These are phyloP conservation scores for Lipophrys pholis DNA, from an alignment of 2,113 vertebrate species.

Conservation along the genomic window DNA sequence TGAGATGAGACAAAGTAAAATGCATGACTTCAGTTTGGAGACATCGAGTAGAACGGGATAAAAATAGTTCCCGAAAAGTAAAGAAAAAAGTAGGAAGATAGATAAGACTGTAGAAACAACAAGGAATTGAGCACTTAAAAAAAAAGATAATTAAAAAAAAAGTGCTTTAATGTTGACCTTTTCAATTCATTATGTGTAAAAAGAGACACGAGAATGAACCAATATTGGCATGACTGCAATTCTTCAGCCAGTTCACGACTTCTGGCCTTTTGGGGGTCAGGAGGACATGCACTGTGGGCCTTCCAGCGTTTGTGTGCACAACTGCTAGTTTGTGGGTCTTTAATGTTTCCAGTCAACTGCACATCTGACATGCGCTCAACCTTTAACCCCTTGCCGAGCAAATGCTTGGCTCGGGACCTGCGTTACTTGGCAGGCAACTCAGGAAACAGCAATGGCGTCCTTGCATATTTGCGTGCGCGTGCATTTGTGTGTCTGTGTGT, in stretches of 20 bases:
- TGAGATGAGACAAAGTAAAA: not conserved
- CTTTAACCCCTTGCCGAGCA: slow-evolving; percentile 51
- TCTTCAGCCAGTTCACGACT: slow-evolving; percentile 38
- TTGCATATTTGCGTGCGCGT: slow-evolving; percentile 30
- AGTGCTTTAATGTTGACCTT: not conserved
- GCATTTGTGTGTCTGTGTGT: slow-evolving; percentile 22
- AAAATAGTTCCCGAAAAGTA: not conserved
- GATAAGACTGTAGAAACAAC: not conserved
- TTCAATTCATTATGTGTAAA: too few species aligned
- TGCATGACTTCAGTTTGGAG: not conserved
- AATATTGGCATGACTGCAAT: not conserved
- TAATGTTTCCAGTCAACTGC: slow-evolving; percentile 41
- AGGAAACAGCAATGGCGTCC: slow-evolving; percentile 53
- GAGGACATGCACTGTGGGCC: slow-evolving; percentile 15
- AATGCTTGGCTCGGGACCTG: slow-evolving; percentile 63
- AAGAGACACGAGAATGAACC: too few species aligned
- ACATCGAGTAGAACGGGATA: not conserved
- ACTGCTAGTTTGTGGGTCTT: slow-evolving; percentile 15
- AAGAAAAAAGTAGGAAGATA: not conserved
- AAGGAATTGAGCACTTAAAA: not conserved
- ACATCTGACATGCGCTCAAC: slow-evolving; percentile 56
- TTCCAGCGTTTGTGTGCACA: not conserved
- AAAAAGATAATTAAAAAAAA: not conserved
- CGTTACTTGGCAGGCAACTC: slow-evolving; percentile 68
- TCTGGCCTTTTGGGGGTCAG: slow-evolving; percentile 33